Percentiles rank a stretch among this genome's conserved stretches.
These are phyloP conservation scores for Fregata magnificens DNA, from an alignment of 2,113 vertebrate species.

Conservation along the genomic window DNA sequence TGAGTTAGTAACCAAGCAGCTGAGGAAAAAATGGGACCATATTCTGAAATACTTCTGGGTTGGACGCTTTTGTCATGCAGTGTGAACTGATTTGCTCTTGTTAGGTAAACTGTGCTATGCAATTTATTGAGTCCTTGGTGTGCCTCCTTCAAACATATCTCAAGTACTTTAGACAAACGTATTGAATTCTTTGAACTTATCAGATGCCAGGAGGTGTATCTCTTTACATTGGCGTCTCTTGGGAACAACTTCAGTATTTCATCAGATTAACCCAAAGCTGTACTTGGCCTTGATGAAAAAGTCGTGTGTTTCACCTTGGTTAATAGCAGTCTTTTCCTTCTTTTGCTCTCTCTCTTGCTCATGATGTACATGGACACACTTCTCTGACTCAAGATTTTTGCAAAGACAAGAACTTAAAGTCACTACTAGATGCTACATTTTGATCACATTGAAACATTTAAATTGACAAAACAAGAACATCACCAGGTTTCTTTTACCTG, in stretches of 20 bases:
- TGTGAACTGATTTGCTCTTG: background rate
- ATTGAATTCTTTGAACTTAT: background rate
- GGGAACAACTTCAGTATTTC: background rate
- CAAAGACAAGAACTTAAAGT: background rate
- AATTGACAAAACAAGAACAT: background rate
- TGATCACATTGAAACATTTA: background rate
- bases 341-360: too few relatives aligned
- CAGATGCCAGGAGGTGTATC: background rate
- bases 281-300: background rate
- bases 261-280: background rate
- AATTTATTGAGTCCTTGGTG: background rate
- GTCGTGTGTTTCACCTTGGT: background rate
- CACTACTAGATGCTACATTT: background rate
- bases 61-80: background rate
- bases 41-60: background rate
- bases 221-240: background rate
- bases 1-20: fast-evolving
- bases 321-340: background rate
- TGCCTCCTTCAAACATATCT: background rate
- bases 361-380: background rate
- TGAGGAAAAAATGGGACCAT: background rate
- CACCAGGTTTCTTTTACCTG: background rate
- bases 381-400: background rate
- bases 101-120: background rate
- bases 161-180: background rate